These are phyloP conservation scores for Melanostoma scalare DNA, from an alignment of 2,888 invertebrate species.

Conservation along the genomic window DNA sequence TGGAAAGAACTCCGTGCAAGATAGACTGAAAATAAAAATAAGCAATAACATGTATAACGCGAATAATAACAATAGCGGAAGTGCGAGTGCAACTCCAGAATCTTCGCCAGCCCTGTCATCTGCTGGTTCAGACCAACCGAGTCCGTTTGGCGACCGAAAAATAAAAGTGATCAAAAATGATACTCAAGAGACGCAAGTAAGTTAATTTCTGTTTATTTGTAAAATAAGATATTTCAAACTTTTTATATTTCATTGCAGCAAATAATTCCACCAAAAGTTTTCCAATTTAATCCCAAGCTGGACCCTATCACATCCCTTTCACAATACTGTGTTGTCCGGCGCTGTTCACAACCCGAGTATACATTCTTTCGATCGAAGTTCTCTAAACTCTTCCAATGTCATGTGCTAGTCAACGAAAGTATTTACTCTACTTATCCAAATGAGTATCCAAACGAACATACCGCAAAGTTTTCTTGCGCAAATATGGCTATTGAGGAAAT, in stretches of 20 bases:
- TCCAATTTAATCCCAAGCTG: constrained; percentile 76
- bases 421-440: constrained; percentile 80
- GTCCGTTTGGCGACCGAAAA: constrained; percentile 61
- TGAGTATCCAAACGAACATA: constrained; percentile 76
- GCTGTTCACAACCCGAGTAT: constrained; percentile 76
- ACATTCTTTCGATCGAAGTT: constrained; percentile 76
- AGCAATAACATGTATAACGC: constrained; percentile 62
- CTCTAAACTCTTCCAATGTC: constrained; percentile 76
- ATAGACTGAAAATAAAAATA: constrained; percentile 74
- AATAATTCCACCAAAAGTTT: constrained; percentile 74
- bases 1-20: constrained; percentile 74
- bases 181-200: constrained; percentile 69
- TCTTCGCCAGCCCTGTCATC: constrained; percentile 72
- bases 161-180: constrained; percentile 70
- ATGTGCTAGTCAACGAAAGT: constrained; percentile 77
- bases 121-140: constrained; percentile 69
- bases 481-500: constrained; percentile 78
- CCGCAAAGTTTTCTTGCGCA: constrained; percentile 78
- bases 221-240: neutral
- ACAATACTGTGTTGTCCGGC: constrained; percentile 77
- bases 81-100: constrained; percentile 71
- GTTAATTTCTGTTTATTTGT: constrained; percentile 12
- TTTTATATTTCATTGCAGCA: constrained; percentile 55
- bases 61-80: constrained; percentile 65
- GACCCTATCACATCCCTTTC: constrained; percentile 77